These are phyloP conservation scores for Procambarus clarkii DNA, from an alignment of 1,140 invertebrate species.

Conservation along the genomic window DNA sequence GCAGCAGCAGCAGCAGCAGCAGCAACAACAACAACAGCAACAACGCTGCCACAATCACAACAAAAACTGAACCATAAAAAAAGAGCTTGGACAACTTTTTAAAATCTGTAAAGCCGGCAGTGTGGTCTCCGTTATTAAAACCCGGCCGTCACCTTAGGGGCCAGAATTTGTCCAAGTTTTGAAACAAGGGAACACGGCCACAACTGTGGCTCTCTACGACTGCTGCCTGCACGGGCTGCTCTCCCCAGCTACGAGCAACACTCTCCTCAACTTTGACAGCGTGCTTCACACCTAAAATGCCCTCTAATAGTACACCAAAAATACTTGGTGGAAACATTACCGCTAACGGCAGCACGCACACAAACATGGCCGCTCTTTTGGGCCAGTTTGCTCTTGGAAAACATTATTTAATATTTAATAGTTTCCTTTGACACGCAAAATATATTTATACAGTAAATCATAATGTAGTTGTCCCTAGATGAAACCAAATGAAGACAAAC, in stretches of 20 bases:
- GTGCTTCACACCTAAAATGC: not conserved
- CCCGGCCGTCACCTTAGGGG: slow-evolving; percentile 24
- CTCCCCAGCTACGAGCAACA: not conserved
- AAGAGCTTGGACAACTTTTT: slow-evolving; percentile 25
- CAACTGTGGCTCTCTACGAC: not conserved
- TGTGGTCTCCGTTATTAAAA: slow-evolving; percentile 37
- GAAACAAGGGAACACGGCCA: not conserved
- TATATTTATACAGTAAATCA: not conserved
- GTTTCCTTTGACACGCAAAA: not conserved
- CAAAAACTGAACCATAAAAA: slow-evolving; percentile 2
- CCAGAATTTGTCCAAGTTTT: slow-evolving; percentile 19
- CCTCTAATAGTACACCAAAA: not conserved
- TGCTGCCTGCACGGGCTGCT: not conserved
- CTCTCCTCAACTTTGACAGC: not conserved
- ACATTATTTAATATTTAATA: not conserved
- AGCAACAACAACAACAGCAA: not conserved
- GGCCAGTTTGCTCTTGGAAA: not conserved
- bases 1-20: too few species aligned
- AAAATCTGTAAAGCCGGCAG: slow-evolving; percentile 31
- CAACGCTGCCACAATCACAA: not conserved
- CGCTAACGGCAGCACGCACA: not conserved
- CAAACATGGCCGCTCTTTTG: not conserved
- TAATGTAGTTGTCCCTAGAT: too few species aligned
- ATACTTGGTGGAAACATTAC: not conserved
- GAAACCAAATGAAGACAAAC: not conserved